Evolutionary conservation across 2,888 invertebrate species (phyloP), one percentile per base, ranked within the genome.

Genomic region (Onchidella celtica): DNA sequence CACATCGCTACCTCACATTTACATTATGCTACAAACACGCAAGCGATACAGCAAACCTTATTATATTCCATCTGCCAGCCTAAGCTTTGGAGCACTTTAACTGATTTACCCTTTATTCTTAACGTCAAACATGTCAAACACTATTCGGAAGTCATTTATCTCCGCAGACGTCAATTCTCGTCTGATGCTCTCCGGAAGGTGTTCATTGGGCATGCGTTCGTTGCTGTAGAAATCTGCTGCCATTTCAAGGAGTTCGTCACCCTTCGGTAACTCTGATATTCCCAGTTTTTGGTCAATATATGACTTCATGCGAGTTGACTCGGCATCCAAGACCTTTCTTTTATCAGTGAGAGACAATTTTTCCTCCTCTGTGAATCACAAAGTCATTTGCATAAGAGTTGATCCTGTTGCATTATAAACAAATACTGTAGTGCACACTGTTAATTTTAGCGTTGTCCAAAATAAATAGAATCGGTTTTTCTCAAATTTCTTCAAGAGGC

Each of bases 101-200:
- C 0, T 40, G 63, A 75, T 87, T 74, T 84, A 89, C 90, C 90
- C 90, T 66, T 79, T 87, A 29, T 88, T 87, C 27, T 88, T 87
- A 24, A 86, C 86, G 61, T 90, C 90, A 82, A 88, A 90, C 84
- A 90, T 84, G 78, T 88, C 89, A 82, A 88, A 90, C 32, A 89
- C 85, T 38, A 85, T 78, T 76, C 87, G 86, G 6, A 90, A 82
- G 77, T 90, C 90, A 57, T 85, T 70, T 29, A 90, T 89, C 82
- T 90, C 90, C 6, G 86, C 84, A 3, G 85, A 70, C 27, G 89
- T 89, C 21, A 90, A 79, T 34, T 85, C 85, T 36, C 85, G 78
- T 2, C 84, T 82, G 34, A 90, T 85, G 32, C 86, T 82, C 14
- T 86, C 86, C 0, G 90, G 89, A 1, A 90, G 81, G 24, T 86